Evolutionary conservation across 2,797 vertebrate species (phyloP).

Genomic region (Liparis tanakae): DNA sequence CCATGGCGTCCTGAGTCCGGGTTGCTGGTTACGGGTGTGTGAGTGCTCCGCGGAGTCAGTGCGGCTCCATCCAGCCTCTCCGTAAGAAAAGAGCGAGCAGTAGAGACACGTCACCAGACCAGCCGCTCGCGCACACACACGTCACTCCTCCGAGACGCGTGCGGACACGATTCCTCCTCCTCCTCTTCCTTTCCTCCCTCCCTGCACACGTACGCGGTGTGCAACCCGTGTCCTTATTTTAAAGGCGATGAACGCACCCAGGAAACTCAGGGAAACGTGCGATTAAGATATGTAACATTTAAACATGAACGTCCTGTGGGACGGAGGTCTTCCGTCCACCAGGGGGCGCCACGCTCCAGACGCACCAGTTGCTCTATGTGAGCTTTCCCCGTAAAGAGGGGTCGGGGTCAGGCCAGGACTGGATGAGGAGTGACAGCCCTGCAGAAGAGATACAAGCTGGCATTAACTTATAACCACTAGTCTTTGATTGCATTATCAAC

Average conservation of each 20-base stretch:
- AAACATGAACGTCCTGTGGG: too few species aligned
- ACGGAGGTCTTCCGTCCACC: background rate
- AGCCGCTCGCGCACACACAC: slow-evolving; percentile 72
- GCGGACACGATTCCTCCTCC: background rate
- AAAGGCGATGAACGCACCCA: accelerated
- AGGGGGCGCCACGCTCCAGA: background rate
- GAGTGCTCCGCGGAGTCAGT: slow-evolving; percentile 67
- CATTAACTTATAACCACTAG: background rate
- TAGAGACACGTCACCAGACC: slow-evolving; percentile 87
- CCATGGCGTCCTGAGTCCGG: slow-evolving; percentile 77
- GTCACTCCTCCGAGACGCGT: slow-evolving; percentile 69
- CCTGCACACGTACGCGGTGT: background rate
- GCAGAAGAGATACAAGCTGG: too few species aligned
- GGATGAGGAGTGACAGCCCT: too few species aligned
- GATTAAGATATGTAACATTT: background rate
- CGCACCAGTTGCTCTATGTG: background rate
- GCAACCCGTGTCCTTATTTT: background rate
- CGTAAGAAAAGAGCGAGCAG: slow-evolving; percentile 70
- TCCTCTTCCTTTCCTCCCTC: too few species aligned
- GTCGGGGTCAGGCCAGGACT: too few species aligned
- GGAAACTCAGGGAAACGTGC: background rate
- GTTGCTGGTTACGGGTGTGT: slow-evolving; percentile 52
- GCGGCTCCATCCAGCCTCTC: slow-evolving; percentile 78
- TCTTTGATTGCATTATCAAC: background rate
- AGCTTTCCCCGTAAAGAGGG: background rate